These are phyloP conservation scores for Bryconaethiops microstoma DNA, from an alignment of 2,797 vertebrate species.

Conservation along the genomic window DNA sequence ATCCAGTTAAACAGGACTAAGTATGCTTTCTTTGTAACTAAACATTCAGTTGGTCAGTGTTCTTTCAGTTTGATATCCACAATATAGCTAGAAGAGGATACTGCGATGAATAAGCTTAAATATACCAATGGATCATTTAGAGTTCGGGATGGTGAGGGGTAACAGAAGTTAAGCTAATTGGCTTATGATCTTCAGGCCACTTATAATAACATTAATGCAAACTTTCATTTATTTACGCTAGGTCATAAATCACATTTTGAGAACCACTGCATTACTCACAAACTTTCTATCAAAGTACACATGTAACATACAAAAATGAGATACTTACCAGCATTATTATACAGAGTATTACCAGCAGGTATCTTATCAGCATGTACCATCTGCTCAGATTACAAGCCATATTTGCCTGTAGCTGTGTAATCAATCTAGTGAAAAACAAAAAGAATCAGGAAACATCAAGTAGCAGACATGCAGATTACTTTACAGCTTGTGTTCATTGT, in stretches of 20 bases:
- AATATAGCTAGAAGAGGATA: too few relatives aligned
- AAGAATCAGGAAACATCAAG: background rate
- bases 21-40: too few relatives aligned
- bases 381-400: background rate
- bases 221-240: background rate
- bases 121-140: too few relatives aligned
- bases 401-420: slow-evolving; percentile 9
- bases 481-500: too few relatives aligned
- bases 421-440: slow-evolving; percentile 22
- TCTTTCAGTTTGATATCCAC: too few relatives aligned
- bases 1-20: too few relatives aligned
- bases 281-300: background rate
- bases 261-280: background rate
- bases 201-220: background rate
- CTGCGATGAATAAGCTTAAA: too few relatives aligned
- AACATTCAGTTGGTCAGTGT: too few relatives aligned
- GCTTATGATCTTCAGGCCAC: too few relatives aligned
- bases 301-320: background rate
- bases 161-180: too few relatives aligned
- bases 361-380: slow-evolving; percentile 28
- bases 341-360: slow-evolving; percentile 18
- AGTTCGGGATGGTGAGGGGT: too few relatives aligned
- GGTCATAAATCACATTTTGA: background rate
- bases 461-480: background rate
- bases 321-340: slow-evolving; percentile 43